A percentile compares a stretch with the other conserved stretches of the same genome.
phyloP scores from a whole-genome alignment of 2,888 invertebrate genomes.

The Agrotis puta region DNA sequence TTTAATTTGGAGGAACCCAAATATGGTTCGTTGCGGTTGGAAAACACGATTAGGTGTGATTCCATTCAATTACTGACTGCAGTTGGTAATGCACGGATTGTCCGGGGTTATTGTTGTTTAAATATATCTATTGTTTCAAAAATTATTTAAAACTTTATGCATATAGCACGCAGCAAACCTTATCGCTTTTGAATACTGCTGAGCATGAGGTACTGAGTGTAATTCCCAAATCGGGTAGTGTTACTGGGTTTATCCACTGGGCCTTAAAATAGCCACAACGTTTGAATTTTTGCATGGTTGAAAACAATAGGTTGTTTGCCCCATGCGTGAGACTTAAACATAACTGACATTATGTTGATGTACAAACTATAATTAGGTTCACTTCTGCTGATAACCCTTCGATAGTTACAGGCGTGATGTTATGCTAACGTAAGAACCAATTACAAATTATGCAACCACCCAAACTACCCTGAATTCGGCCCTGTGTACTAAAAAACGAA shows the following conservation, averaged over 20 bases:
- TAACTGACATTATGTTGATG: not conserved
- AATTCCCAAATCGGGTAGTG: no score
- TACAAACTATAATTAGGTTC: not conserved
- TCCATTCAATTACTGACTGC: not conserved
- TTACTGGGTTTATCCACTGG: no score
- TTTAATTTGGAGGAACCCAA: constrained; percentile 44
- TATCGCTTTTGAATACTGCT: no score
- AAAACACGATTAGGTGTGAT: constrained; percentile 2
- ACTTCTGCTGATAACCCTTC: not conserved
- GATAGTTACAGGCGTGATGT: not conserved
- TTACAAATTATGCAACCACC: not conserved
- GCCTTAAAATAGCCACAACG: not conserved
- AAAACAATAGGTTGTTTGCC: not conserved
- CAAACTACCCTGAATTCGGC: constrained; percentile 7
- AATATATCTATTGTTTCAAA: not conserved
- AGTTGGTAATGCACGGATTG: constrained; percentile 1
- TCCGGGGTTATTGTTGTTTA: not conserved
- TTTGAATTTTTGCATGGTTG: not conserved
- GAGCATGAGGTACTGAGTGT: no score
- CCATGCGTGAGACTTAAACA: not conserved
- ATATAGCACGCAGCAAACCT: no score
- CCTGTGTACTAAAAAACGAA: not conserved
- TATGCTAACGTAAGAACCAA: not conserved
- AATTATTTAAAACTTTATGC: no score
- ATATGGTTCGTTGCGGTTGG: constrained; percentile 36